These are phyloP conservation scores for Amphiprion percula DNA, from an alignment of 2,113 vertebrate species.

Conservation along the genomic window DNA sequence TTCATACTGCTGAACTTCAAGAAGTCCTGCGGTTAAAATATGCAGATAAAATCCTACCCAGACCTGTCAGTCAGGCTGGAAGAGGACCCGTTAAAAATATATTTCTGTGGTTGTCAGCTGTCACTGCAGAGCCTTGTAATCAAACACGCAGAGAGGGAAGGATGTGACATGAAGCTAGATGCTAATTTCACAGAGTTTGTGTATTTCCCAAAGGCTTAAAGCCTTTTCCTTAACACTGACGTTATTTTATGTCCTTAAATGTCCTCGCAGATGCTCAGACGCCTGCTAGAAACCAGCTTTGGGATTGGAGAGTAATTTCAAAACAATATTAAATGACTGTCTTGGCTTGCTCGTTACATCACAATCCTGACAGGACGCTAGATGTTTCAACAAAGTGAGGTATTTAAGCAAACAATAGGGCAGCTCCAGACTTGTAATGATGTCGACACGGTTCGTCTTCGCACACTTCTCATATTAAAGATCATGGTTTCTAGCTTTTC, in stretches of 20 bases:
- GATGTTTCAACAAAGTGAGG: conserved; percentile 12
- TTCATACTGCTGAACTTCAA: too few relatives aligned
- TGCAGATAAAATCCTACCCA: too few relatives aligned
- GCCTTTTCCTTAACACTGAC: not conserved
- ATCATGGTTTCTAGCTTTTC: too few relatives aligned
- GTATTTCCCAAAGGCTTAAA: not conserved
- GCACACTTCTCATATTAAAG: conserved; percentile 4
- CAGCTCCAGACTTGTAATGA: conserved; percentile 30
- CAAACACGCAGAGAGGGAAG: not conserved
- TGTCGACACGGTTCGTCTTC: conserved; percentile 10
- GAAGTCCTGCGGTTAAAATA: too few relatives aligned
- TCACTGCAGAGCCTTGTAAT: not conserved
- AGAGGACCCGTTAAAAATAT: too few relatives aligned
- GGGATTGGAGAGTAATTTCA: not conserved
- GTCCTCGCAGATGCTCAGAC: not conserved
- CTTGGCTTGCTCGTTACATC: conserved; percentile 22
- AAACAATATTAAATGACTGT: conserved; percentile 17
- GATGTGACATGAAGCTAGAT: not conserved
- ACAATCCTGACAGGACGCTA: conserved; percentile 19
- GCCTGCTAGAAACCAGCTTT: not conserved
- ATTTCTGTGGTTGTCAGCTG: too few relatives aligned
- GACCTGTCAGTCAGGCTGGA: too few relatives aligned
- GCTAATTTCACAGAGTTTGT: not conserved
- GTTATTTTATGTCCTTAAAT: not conserved
- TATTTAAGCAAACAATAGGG: conserved; percentile 26